phyloP scores from a whole-genome alignment of 2,113 vertebrate species.

The Coptodon rendalli region DNA sequence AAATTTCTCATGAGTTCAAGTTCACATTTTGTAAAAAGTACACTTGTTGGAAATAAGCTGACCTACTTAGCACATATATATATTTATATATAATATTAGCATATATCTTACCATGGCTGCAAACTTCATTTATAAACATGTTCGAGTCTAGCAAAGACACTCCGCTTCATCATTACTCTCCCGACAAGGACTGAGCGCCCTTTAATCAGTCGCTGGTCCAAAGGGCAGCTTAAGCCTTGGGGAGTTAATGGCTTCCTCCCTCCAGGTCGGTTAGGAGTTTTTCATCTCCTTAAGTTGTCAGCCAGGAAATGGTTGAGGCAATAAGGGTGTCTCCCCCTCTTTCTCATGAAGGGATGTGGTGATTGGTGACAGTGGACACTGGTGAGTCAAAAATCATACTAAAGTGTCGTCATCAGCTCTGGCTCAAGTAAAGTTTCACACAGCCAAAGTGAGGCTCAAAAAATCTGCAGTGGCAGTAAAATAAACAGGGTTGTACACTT shows the following conservation, averaged over 20 bases:
- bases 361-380: neutral
- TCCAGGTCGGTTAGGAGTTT: neutral
- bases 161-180: neutral
- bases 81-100: neutral
- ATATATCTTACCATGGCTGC: slow-evolving; percentile 44
- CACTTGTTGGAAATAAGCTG: neutral
- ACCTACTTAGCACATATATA: neutral
- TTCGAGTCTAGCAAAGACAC: neutral
- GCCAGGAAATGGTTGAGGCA: neutral
- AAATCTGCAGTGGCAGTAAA: neutral
- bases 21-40: neutral
- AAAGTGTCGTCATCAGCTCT: neutral
- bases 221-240: slow-evolving; percentile 39
- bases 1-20: neutral
- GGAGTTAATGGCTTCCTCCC: slow-evolving; percentile 25
- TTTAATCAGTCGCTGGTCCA: slow-evolving; percentile 49
- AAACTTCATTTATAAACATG: neutral
- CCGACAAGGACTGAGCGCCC: neutral
- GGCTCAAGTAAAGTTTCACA: neutral
- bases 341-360: neutral
- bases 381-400: neutral
- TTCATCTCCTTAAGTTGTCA: neutral
- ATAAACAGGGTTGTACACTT: neutral
- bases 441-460: neutral
- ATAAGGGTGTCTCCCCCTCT: neutral